Evolutionary conservation across 2,888 invertebrate genomes (phyloP), one percentile per base, ranked within the genome.

Genomic region (Melanostoma scalare): DNA sequence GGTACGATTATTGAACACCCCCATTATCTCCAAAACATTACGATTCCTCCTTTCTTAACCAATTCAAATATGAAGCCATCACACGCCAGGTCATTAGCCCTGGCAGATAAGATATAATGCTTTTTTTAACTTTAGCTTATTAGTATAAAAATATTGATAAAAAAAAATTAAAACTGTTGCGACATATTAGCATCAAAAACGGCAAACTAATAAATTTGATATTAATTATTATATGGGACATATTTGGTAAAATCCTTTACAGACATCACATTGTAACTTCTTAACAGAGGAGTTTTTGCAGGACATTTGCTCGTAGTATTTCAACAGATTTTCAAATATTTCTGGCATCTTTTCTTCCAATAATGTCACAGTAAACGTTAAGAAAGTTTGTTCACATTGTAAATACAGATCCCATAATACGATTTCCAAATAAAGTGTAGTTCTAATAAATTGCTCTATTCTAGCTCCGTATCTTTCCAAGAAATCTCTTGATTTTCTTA

Each of bases 331-430:
- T 0, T 35, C 3, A 10, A 73, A 73, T 6, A 82, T 50, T 0
- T 1, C 2, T 6, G 4, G 2, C 6, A 67, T 63, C 0, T 33
- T 10, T 6, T 8, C 4, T 52, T 72, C 20, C 20, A 82, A 33
- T 4, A 2, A n/a, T 30, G 68, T 40, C 5, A 77, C 40, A 1
- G 61, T 73, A 6, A 68, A 20, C 35, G 4, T n/a, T 3, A 6
- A 30, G 5, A 76, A 10, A 0, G 30, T 3, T 6, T 68, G 3
- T 20, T 68, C 40, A 33, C 48, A 69, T 20, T 44, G 4, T 35
- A 4, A 9, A 38, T 46, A 82, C 31, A 77, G 56, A 48, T 82
- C 63, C 68, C 77, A 82, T 20, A 82, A 8, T 4, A 77, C 77
- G 0, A 3, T 44, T 10, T 82, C 81, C 1, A 82, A 30, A 20